These are phyloP conservation scores for Candidula unifasciata DNA, from an alignment of 2,888 invertebrate genomes.

Conservation along the genomic window DNA sequence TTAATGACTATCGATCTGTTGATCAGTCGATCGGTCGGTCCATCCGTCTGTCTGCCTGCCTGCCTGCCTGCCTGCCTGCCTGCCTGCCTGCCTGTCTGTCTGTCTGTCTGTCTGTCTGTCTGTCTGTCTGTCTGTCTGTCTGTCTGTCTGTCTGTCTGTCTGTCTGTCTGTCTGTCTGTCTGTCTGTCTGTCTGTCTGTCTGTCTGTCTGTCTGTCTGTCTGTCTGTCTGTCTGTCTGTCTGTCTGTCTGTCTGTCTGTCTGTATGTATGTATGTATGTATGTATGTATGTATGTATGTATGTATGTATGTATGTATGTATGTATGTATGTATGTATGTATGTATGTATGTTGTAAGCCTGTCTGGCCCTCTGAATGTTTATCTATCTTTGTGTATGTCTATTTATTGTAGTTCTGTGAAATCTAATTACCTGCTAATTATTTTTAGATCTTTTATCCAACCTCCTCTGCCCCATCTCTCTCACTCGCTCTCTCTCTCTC, in stretches of 20 bases:
- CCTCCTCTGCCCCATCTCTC: neutral
- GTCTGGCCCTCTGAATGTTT: too few relatives aligned
- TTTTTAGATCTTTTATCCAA: too few relatives aligned
- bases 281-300: too few relatives aligned
- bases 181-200: neutral
- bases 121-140: neutral
- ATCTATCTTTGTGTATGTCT: too few relatives aligned
- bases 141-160: neutral
- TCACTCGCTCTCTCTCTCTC: neutral
- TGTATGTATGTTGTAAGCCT: too few relatives aligned
- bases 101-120: neutral
- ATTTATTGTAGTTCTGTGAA: too few relatives aligned
- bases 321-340: too few relatives aligned
- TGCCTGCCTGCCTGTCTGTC: neutral
- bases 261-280: neutral
- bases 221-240: neutral
- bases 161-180: neutral
- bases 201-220: neutral
- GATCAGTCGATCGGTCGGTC: neutral
- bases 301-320: too few relatives aligned
- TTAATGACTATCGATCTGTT: too few relatives aligned
- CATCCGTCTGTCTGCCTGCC: neutral
- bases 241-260: neutral
- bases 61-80: neutral
- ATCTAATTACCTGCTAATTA: too few relatives aligned